phyloP scores from a whole-genome alignment of 2,113 vertebrate species.

The Peucedramus taeniatus region DNA sequence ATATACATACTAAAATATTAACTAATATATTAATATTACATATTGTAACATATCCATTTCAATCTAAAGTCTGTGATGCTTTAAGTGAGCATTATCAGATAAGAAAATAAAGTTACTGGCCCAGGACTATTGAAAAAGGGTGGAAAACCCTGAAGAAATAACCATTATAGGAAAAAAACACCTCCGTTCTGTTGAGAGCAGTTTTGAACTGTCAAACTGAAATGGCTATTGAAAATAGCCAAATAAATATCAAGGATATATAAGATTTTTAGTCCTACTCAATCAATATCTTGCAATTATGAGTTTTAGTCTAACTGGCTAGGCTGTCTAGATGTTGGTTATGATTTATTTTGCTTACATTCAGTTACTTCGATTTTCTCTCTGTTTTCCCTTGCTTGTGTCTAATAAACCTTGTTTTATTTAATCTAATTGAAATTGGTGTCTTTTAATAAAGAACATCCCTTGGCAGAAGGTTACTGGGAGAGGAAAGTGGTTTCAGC shows the following conservation, averaged over 20 bases:
- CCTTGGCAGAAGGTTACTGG: neutral
- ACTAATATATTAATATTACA: neutral
- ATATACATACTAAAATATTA: neutral
- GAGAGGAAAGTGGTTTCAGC: neutral
- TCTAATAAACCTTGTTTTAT: conserved; percentile 22
- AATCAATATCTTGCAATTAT: conserved; percentile 45
- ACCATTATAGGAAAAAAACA: neutral
- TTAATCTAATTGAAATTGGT: neutral
- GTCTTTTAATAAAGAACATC: neutral
- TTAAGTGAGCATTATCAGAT: neutral
- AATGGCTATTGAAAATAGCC: neutral
- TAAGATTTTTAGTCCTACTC: neutral
- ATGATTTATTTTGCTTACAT: conserved; percentile 45
- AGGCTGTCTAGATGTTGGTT: neutral
- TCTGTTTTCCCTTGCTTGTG: neutral
- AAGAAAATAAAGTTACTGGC: neutral
- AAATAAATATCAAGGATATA: neutral
- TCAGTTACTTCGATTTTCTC: conserved; percentile 32
- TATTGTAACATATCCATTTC: neutral
- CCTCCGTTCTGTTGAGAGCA: neutral
- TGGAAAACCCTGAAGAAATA: neutral
- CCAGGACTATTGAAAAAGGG: neutral
- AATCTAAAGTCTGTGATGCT: neutral
- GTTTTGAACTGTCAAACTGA: neutral
- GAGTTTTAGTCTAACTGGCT: conserved; percentile 1